These are phyloP conservation scores for Eudasyphora cyanicolor DNA, from an alignment of 2,888 invertebrate species.

Conservation along the genomic window DNA sequence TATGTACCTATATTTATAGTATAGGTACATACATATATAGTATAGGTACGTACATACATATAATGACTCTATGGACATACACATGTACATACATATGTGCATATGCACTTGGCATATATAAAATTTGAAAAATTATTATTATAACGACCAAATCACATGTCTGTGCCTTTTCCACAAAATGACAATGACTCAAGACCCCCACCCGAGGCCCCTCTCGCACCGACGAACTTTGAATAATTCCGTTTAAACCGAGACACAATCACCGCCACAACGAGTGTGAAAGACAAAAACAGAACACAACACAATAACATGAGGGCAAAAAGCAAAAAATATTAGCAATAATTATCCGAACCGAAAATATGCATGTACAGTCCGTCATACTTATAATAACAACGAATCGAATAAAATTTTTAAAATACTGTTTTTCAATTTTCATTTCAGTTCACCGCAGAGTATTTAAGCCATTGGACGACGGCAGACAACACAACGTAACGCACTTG, in stretches of 20 bases:
- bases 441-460: constrained; percentile 42
- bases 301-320: not conserved
- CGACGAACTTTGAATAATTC: not conserved
- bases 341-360: constrained; percentile 10
- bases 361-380: not conserved
- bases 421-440: constrained; percentile 49
- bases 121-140: constrained; percentile 1
- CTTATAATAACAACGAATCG: not conserved
- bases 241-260: not conserved
- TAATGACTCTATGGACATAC: constrained; percentile 10
- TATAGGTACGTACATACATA: constrained; percentile 23
- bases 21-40: not conserved
- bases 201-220: not conserved
- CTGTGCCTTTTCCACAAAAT: constrained; percentile 26
- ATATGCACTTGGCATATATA: not conserved
- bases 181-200: not conserved
- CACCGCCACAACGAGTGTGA: not conserved
- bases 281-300: not conserved
- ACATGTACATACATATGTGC: not conserved
- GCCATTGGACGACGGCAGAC: constrained; percentile 16
- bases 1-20: not conserved
- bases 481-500: not conserved
- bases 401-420: constrained; percentile 22
- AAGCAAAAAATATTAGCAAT: not conserved
- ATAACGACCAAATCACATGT: not conserved